Evolutionary conservation across 2,888 invertebrate species (phyloP).

Genomic region (Aspidiotus rigidus): DNA sequence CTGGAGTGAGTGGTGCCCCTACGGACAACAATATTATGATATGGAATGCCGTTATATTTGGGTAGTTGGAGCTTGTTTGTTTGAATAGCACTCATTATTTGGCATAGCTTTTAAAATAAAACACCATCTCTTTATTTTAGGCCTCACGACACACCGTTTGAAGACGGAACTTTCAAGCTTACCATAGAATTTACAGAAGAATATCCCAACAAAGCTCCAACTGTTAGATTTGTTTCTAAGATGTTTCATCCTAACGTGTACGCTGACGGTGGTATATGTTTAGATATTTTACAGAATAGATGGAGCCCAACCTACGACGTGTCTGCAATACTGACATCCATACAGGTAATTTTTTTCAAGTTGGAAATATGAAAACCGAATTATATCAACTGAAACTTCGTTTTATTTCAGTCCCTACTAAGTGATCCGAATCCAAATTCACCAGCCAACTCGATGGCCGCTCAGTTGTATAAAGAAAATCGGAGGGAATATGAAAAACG

Average conservation of each 20-base stretch:
- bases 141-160: slow-evolving; percentile 95
- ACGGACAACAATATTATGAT: slow-evolving; percentile 99
- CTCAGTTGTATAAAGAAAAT: slow-evolving; percentile 98
- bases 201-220: slow-evolving; percentile 99
- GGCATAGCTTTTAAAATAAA: background rate
- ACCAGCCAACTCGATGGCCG: slow-evolving; percentile 98
- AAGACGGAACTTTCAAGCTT: slow-evolving; percentile 99
- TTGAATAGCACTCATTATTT: background rate
- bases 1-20: slow-evolving; percentile 98
- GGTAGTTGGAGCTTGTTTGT: slow-evolving; percentile 43
- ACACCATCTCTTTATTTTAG: slow-evolving; percentile 7
- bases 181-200: slow-evolving; percentile 99
- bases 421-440: slow-evolving; percentile 99
- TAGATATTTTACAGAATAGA: slow-evolving; percentile 98
- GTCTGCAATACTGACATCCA: slow-evolving; percentile 98
- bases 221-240: slow-evolving; percentile 98
- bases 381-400: background rate
- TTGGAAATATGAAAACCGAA: background rate
- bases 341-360: slow-evolving; percentile 44
- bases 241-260: slow-evolving; percentile 99
- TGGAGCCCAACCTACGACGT: slow-evolving; percentile 99
- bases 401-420: slow-evolving; percentile 72
- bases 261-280: slow-evolving; percentile 97
- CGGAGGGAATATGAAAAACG: slow-evolving; percentile 98
- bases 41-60: slow-evolving; percentile 99